phyloP scores from a whole-genome alignment of 2,797 vertebrate species.

The Enteromius argenteus region DNA sequence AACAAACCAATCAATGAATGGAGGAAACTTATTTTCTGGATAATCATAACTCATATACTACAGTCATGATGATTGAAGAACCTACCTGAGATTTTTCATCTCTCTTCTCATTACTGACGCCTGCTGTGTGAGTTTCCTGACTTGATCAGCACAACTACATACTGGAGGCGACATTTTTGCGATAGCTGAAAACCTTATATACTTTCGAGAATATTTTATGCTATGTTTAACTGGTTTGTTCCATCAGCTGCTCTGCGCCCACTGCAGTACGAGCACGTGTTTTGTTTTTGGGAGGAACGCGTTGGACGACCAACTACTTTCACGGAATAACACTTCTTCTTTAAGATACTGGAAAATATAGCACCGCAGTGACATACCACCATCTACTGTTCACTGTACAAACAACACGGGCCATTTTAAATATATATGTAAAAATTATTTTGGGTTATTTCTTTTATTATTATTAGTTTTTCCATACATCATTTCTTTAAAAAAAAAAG shows the following conservation, averaged over 20 bases:
- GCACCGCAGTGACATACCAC: not conserved
- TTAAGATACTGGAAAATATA: not conserved
- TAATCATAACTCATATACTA: not conserved
- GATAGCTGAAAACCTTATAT: not conserved
- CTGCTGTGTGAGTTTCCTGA: conserved; percentile 72
- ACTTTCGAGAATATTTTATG: not conserved
- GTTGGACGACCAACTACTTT: conserved; percentile 39
- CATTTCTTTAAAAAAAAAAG: not conserved
- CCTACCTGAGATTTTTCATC: conserved; percentile 82
- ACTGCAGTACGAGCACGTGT: conserved; percentile 1
- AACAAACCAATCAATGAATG: not conserved
- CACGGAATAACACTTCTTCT: not conserved
- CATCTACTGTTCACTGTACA: not conserved
- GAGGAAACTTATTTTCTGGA: not conserved
- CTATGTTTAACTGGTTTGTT: not conserved
- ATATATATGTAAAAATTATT: not conserved
- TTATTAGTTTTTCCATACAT: not conserved
- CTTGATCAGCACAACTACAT: conserved; percentile 62
- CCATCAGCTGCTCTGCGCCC: not conserved
- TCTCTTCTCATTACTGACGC: conserved; percentile 82
- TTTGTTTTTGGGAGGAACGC: not conserved
- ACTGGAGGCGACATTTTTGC: conserved; percentile 26
- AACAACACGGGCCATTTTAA: not conserved
- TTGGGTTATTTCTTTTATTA: no score
- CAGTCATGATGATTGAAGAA: not conserved